Evolutionary conservation across 1,140 invertebrate species (phyloP).

Genomic region (Sitophilus oryzae): DNA sequence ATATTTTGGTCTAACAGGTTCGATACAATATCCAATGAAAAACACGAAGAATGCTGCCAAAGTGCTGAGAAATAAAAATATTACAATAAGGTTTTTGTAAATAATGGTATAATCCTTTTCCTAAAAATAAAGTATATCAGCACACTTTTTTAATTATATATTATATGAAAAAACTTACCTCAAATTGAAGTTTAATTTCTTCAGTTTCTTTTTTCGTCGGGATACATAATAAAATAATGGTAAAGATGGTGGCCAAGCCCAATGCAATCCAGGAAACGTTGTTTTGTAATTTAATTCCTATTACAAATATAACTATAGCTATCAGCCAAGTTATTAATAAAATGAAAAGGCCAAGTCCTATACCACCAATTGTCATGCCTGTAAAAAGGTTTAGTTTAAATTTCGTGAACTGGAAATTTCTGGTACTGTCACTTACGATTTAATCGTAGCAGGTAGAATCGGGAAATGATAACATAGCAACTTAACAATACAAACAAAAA

Average conservation of each 20-base stretch:
- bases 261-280: constrained; percentile 50
- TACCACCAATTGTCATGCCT: constrained; percentile 47
- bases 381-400: constrained; percentile 2
- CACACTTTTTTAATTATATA: neutral
- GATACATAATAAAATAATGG: constrained; percentile 49
- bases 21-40: constrained; percentile 48
- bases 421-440: neutral
- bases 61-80: constrained; percentile 46
- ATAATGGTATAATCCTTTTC: constrained; percentile 53
- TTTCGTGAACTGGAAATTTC: neutral
- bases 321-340: constrained; percentile 52
- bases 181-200: constrained; percentile 39
- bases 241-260: constrained; percentile 45
- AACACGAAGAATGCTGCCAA: constrained; percentile 47
- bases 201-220: constrained; percentile 44
- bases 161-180: constrained; percentile 25
- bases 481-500: neutral
- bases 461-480: neutral
- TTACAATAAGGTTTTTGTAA: constrained; percentile 48
- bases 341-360: constrained; percentile 52
- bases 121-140: constrained; percentile 44
- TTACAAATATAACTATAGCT: constrained; percentile 49
- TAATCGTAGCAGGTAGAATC: neutral
- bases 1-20: constrained; percentile 43
- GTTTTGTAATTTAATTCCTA: constrained; percentile 52